Evolutionary conservation across 2,888 invertebrate genomes (phyloP), one percentile per base, ranked within the genome.

Genomic region (Darwinula stevensoni): DNA sequence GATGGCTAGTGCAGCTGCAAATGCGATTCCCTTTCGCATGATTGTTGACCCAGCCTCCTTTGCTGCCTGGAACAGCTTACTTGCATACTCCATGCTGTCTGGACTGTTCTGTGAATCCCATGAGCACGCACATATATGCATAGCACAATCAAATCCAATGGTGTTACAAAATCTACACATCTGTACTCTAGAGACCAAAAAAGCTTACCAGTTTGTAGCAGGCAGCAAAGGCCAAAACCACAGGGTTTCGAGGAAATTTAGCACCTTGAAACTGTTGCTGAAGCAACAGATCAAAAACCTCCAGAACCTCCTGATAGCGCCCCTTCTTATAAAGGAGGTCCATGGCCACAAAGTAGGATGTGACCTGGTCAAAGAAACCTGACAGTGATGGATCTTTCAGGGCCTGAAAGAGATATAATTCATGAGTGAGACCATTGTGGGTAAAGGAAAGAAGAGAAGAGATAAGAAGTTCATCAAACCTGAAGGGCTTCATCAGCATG

Each of bases 161-260:
- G n/a, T n/a, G n/a, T n/a, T n/a, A n/a, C n/a, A n/a, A n/a, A n/a
- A n/a, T n/a, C n/a, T n/a, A n/a, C n/a, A n/a, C n/a, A n/a, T n/a
- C n/a, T n/a, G n/a, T n/a, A n/a, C n/a, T n/a, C n/a, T n/a, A n/a
- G n/a, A n/a, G n/a, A n/a, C n/a, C n/a, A n/a, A n/a, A n/a, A n/a
- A n/a, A n/a, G n/a, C n/a, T n/a, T n/a, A n/a, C 75, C 57, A 71
- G 48, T 58, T 72, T 72, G 43, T 68, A 72, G 45, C 68, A 73
- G 14, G 69, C 62, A 27, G 67, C 74, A 39, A 66, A 45, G 3
- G 62, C 54, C 18, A 75, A 44, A n/a, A 67, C 61, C 3, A 67
- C 51, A 30, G 61, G 55, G 48, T 69, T 67, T 45, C 62, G 63
- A 1, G 73, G 73, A 48, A 56, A 70, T 42, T 60, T 64, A 1